Percentiles rank a stretch among this genome's conserved stretches.
Evolutionary conservation across 2,888 invertebrate species (phyloP).

Genomic region (Caenorhabditis auriculariae): DNA sequence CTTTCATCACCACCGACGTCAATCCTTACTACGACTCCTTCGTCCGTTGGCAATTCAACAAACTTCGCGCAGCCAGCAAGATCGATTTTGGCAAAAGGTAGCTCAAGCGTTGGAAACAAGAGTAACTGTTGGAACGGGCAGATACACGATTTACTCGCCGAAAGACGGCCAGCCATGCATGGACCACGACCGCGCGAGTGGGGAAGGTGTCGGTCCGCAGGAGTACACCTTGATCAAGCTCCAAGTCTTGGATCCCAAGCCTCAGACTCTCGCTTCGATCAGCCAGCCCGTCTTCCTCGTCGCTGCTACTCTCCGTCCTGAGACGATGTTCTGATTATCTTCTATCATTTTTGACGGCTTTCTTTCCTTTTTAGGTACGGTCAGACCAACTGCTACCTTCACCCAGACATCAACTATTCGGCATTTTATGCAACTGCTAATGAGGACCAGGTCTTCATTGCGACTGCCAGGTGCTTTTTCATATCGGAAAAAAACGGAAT

Average conservation of each 20-base stretch:
- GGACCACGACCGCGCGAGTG: constrained; percentile 94
- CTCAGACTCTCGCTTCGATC: constrained; percentile 69
- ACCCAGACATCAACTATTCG: constrained; percentile 83
- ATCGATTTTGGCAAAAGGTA: constrained; percentile 90
- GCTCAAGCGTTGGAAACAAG: background rate
- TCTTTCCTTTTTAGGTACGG: constrained; percentile 73
- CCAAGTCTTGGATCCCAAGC: constrained; percentile 72
- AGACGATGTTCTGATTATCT: constrained; percentile 77
- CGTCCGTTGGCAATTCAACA: constrained; percentile 91
- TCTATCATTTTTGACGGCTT: background rate
- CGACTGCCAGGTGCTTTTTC: constrained; percentile 69
- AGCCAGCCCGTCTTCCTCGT: constrained; percentile 76
- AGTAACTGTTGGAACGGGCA: constrained; percentile 38
- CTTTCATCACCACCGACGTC: constrained; percentile 96
- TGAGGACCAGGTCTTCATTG: constrained; percentile 78
- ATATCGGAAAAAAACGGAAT: background rate
- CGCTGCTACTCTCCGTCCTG: constrained; percentile 95
- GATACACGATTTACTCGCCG: constrained; percentile 90
- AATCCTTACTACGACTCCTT: constrained; percentile 98
- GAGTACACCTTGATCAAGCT: constrained; percentile 96
- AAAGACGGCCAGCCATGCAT: constrained; percentile 97
- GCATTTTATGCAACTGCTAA: constrained; percentile 75
- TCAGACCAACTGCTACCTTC: constrained; percentile 97
- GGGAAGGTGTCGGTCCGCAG: constrained; percentile 96
- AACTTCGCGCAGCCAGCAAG: constrained; percentile 81